A percentile compares a stretch with the other conserved stretches of the same genome.
Conservation (phyloP, 2,888 invertebrate species). For the Pollenia griseotomentosa region DNA sequence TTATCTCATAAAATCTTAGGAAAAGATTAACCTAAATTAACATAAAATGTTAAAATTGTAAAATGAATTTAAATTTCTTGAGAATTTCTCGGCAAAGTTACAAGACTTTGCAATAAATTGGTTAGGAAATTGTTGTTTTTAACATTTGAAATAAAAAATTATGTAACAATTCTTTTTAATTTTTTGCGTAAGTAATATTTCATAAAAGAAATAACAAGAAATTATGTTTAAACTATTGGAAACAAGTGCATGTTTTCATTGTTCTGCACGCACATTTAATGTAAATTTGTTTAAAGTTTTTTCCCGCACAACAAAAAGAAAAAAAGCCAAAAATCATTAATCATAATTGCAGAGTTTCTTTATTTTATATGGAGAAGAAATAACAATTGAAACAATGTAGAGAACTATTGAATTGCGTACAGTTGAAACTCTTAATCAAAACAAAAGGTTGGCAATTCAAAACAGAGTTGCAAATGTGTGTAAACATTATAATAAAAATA, state of each 20-base stretch:
- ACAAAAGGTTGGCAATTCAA: slow-evolving; percentile 24
- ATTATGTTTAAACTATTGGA: slow-evolving; percentile 48
- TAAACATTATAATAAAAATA: not conserved
- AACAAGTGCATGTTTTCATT: slow-evolving; percentile 60
- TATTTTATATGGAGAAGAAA: not conserved
- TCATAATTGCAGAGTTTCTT: slow-evolving; percentile 29
- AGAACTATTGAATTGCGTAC: not conserved
- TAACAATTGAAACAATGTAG: slow-evolving; percentile 16
- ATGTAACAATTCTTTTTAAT: slow-evolving; percentile 7
- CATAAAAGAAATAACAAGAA: slow-evolving; percentile 27
- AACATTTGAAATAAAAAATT: not conserved
- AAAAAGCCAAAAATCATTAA: slow-evolving; percentile 14
- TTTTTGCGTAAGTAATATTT: slow-evolving; percentile 38
- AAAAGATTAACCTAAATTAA: slow-evolving; percentile 17
- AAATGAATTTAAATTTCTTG: slow-evolving; percentile 32
- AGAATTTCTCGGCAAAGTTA: slow-evolving; percentile 22
- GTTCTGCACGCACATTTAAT: slow-evolving; percentile 71
- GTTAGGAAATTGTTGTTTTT: slow-evolving; percentile 20
- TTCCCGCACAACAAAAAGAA: not conserved
- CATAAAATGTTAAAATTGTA: not conserved
- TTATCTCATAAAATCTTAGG: slow-evolving; percentile 15
- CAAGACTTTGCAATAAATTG: not conserved
- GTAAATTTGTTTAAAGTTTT: slow-evolving; percentile 43
- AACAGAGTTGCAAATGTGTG: not conserved
- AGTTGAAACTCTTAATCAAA: not conserved